Conservation (phyloP, 2,113 vertebrate species). For the Caranx ignobilis region DNA sequence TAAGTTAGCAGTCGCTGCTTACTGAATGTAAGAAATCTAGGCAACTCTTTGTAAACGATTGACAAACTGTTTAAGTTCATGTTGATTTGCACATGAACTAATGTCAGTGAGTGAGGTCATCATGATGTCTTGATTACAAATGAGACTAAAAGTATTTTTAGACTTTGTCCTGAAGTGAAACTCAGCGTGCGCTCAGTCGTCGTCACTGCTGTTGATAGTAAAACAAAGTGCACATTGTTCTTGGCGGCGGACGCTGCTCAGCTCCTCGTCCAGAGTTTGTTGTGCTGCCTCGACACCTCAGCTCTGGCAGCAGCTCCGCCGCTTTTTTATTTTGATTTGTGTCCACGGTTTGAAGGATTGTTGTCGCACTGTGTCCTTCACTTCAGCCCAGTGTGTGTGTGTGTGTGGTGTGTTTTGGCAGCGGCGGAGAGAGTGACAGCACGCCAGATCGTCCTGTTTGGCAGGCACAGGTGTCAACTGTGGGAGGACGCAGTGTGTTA, state of each 20-base stretch:
- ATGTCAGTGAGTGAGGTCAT: too few relatives aligned
- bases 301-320: conserved; percentile 55
- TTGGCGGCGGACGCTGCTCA: conserved; percentile 27
- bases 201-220: too few relatives aligned
- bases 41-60: too few relatives aligned
- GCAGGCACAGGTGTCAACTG: conserved; percentile 71
- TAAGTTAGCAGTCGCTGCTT: too few relatives aligned
- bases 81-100: too few relatives aligned
- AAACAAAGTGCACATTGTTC: neutral
- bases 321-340: conserved; percentile 44
- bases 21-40: too few relatives aligned
- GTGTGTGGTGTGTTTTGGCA: conserved; percentile 65
- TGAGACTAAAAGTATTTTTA: too few relatives aligned
- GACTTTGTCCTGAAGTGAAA: neutral
- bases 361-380: conserved; percentile 53
- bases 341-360: conserved; percentile 43
- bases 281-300: conserved; percentile 35
- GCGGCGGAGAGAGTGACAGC: conserved; percentile 70
- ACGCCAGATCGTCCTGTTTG: conserved; percentile 67
- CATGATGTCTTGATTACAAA: too few relatives aligned
- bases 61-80: too few relatives aligned
- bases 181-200: neutral
- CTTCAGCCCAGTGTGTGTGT: conserved; percentile 14
- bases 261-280: conserved; percentile 15
- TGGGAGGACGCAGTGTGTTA: conserved; percentile 68